A percentile compares a stretch with the other conserved stretches of the same genome.
These are phyloP conservation scores for Scaptomyza reducta DNA, from an alignment of 2,888 invertebrate species.

Conservation along the genomic window DNA sequence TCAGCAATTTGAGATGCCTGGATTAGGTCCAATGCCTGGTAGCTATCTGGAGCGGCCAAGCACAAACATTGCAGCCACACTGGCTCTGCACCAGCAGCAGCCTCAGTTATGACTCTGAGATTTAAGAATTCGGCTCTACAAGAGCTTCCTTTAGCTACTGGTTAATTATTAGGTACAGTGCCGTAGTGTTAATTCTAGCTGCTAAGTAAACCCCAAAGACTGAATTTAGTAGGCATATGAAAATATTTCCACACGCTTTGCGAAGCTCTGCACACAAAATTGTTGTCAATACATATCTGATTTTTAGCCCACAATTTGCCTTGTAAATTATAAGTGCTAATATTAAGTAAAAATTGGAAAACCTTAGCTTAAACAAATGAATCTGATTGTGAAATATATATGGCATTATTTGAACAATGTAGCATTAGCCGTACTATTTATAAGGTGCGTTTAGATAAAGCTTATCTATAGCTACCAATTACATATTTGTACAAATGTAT, in stretches of 20 bases:
- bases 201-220: slow-evolving; percentile 75
- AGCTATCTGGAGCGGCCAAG: slow-evolving; percentile 71
- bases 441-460: slow-evolving; percentile 11
- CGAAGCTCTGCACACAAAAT: slow-evolving; percentile 24
- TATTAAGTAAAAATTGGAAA: slow-evolving; percentile 14
- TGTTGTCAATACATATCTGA: slow-evolving; percentile 26
- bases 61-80: slow-evolving; percentile 64
- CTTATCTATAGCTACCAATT: slow-evolving; percentile 26
- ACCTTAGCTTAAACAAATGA: slow-evolving; percentile 27
- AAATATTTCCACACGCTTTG: slow-evolving; percentile 30
- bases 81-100: slow-evolving; percentile 80
- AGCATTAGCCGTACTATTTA: not conserved
- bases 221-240: slow-evolving; percentile 70
- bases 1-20: slow-evolving; percentile 60
- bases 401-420: slow-evolving; percentile 22
- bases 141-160: slow-evolving; percentile 81
- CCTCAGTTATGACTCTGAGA: slow-evolving; percentile 85
- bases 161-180: slow-evolving; percentile 33
- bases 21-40: slow-evolving; percentile 54
- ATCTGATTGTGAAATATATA: slow-evolving; percentile 51
- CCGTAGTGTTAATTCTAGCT: slow-evolving; percentile 44
- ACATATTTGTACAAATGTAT: slow-evolving; percentile 69
- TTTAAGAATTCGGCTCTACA: slow-evolving; percentile 83
- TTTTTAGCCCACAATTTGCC: slow-evolving; percentile 29
- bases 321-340: slow-evolving; percentile 15